Evolutionary conservation across 2,797 vertebrate genomes (phyloP).

Genomic region (Periparus ater): DNA sequence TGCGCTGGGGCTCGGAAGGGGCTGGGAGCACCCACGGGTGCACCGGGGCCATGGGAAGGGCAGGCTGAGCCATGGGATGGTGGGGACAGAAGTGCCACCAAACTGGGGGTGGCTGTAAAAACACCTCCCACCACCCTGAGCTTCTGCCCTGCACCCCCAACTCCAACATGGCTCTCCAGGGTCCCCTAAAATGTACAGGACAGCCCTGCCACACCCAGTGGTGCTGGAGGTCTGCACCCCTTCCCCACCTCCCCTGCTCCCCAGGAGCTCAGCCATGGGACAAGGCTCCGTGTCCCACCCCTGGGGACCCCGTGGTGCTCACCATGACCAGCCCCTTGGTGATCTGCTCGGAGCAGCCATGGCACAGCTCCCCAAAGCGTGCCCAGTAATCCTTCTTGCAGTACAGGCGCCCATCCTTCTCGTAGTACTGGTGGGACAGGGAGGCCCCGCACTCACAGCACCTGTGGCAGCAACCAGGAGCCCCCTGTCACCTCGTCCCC

Average conservation of each 20-base stretch:
- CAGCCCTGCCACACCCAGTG: not conserved
- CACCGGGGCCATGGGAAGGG: not conserved
- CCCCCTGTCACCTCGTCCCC: not conserved
- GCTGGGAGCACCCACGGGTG: not conserved
- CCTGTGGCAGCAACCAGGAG: conserved; percentile 60
- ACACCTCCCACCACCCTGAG: not conserved
- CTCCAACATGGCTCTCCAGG: rapidly evolving
- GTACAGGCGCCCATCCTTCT: conserved; percentile 95
- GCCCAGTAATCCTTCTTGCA: conserved; percentile 98
- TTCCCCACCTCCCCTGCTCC: not conserved
- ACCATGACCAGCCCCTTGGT: conserved; percentile 98
- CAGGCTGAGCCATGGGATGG: rapidly evolving
- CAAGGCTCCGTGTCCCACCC: not conserved
- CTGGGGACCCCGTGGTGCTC: conserved; percentile 19
- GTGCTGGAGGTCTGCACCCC: not conserved
- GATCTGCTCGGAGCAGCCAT: conserved; percentile 94
- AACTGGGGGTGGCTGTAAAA: not conserved
- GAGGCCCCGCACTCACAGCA: conserved; percentile 92
- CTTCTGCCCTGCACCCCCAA: not conserved
- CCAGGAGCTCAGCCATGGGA: not conserved
- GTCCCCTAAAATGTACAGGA: rapidly evolving
- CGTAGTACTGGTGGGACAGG: conserved; percentile 96
- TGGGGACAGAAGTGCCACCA: not conserved
- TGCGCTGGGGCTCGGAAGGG: rapidly evolving
- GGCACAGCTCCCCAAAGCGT: conserved; percentile 92